Base-by-base conservation (phyloP, 2,888 invertebrate species). In the Amphipyra berbera region DNA sequence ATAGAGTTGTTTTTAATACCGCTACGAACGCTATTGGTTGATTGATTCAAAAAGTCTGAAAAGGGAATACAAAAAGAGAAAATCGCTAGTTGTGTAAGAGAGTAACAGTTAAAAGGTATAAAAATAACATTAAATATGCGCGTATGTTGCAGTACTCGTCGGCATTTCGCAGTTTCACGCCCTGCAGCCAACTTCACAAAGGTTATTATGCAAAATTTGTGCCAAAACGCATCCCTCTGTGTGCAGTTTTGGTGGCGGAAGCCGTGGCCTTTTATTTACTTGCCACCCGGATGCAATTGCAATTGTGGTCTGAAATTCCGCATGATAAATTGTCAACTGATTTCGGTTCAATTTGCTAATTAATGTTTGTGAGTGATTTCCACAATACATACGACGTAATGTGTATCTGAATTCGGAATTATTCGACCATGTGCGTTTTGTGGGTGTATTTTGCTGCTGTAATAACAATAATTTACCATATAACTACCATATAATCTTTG, bases 121-220 rank as follows among this genome's bases (percentile, higher is more conserved):
- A 68, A 73, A 63, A 71, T 62, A 62, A 62, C 66, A 69, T 64
- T 59, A 68, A 76, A 71, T 64, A 50, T 58, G 63, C 35, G 49
- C 68, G 68, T 71, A 67, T 56, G 63, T 68, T 76, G 62, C 65
- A 65, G 65, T 59, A 61, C 48, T 67, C 50, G 67, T 79, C 64
- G 73, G 65, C 65, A 78, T 82, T 84, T 82, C 78, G 76, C 78
- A 83, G 83, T 82, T 84, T 83, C 76, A 82, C 84, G 82, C 84
- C 79, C 82, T 81, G 83, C 73, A 85, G 86, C 83, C 85, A 84
- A 83, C 82, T 82, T 79, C 78, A 82, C 74, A 82, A 83, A 85
- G 85, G 86, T 87, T 89, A 90, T 90, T 91, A 91, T 90, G 90
- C 91, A 84, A 89, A 90, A 89, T 88, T 84, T 87, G 87, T 90